Base-by-base conservation (phyloP, 92 coral and sea anemone genomes). In the Porites evermanni region DNA sequence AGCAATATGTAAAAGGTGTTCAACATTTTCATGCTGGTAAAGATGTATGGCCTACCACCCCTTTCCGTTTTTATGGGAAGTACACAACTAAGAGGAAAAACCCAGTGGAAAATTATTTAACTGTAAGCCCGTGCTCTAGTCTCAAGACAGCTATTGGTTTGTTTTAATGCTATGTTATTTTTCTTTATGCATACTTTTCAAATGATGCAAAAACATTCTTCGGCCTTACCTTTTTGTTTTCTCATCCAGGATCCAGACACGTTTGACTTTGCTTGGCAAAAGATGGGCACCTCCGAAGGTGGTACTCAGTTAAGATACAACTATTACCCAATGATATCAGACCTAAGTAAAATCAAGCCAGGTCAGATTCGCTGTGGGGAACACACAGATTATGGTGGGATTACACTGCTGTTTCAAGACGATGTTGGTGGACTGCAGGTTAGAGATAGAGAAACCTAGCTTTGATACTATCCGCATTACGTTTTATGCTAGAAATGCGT, bases 361-460 rank as follows among this genome's bases (percentile, higher is more conserved):
- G 84, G 85, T 6, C 97, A 94, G 86, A 67, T 94, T 18, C 97
- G 97, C 73, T 94, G 47, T 38, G 47, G 47, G 47, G 47, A 38
- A 38, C 47, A 38, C 47, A 38, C 47, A 4, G 47, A 38, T 38
- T 38, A 38, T 38, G 47, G 47, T 4, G 6, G 97, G 26, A 81
- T 94, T 16, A 88, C 97, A 1, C 83, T 94, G 14, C 88, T 94
- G 60, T 88, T 91, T 77, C 97, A 94, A 79, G 97, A 94, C 79
- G 88, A 85, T 23, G 75, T 88, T 71, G 97, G 97, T 26, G 95
- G 94, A 52, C 75, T 94, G 2, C 91, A 94, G 95, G 97, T 94
- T 6, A 16, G 85, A 38, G 47, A 38, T 3, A 3, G 32, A 19
- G 1, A n/a, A 20, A 68, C 12, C 12, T 20, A 20, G 10, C 8